Base-by-base conservation (phyloP, 2,888 invertebrate genomes). In the Pyralis farinalis region DNA sequence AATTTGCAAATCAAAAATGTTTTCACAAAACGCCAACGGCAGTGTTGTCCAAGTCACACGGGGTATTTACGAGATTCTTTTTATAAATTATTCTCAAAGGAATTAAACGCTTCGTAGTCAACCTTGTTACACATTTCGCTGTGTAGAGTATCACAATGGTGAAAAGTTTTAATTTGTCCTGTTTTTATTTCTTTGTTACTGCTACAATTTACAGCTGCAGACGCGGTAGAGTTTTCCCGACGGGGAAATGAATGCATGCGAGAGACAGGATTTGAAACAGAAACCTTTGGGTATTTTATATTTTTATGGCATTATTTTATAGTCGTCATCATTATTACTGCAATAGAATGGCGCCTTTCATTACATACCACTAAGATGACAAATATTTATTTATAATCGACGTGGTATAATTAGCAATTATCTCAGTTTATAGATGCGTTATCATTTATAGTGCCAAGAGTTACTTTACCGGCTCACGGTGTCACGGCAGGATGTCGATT, bases 11-110 rank as follows among this genome's bases (percentile, higher is more conserved):
- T n/a, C n/a, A n/a, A n/a, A n/a, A n/a, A 59, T 59, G 65, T 64
- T 61, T 46, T 43, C 55, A 52, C 48, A 35, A 40, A 53, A 40
- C 42, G 57, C 66, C 58, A 50, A 37, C 32, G 53, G 63, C 59
- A 42, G 21, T 46, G 49, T 8, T 12, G 10, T 16, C 8, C 12
- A 11, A 8, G 27, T 33, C 32, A 22, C 46, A 54, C 53, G 34
- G n/a, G 55, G 58, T 49, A 58, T 58, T 62, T 59, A 59, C 52
- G 55, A 56, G 59, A 58, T 53, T 63, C 46, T 58, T 56, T 45
- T 50, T 46, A 16, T 53, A 54, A 25, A 25, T 25, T 9, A 30
- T 31, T 30, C 30, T n/a, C 37, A 37, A 37, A 31, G 37, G 37
- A 37, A 37, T 37, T 37, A 37, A 21, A 30, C 37, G 21, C 31